These are phyloP conservation scores for Zenarchopterus dispar DNA, from an alignment of 2,797 vertebrate species.

Conservation along the genomic window DNA sequence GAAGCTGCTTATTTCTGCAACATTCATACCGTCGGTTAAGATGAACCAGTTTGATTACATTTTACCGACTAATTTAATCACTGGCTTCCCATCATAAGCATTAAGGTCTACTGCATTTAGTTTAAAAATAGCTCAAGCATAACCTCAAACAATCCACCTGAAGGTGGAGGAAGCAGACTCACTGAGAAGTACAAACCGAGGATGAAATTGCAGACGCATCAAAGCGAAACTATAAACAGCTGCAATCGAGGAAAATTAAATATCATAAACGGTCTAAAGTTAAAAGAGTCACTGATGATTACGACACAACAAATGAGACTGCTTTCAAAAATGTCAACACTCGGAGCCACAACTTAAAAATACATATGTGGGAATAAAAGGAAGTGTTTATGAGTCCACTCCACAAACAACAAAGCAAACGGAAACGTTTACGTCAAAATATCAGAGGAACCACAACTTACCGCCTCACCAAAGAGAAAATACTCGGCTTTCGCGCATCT, in stretches of 20 bases:
- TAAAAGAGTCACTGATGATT: background rate
- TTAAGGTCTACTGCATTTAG: background rate
- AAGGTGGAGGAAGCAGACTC: background rate
- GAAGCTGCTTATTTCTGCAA: constrained; percentile 8
- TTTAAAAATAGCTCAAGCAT: constrained; percentile 23
- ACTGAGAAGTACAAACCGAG: constrained; percentile 1
- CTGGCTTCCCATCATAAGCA: constrained; percentile 15
- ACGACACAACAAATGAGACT: constrained; percentile 4
- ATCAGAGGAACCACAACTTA: constrained; percentile 51
- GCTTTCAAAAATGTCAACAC: background rate
- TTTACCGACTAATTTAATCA: constrained; percentile 39
- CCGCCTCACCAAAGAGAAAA: constrained; percentile 43
- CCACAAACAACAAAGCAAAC: constrained; percentile 18
- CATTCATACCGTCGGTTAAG: constrained; percentile 16
- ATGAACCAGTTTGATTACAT: constrained; percentile 43
- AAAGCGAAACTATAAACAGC: constrained; percentile 9
- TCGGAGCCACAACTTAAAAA: background rate
- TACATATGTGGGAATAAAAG: background rate
- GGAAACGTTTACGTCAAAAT: constrained; percentile 22
- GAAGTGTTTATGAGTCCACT: background rate
- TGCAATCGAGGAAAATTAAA: background rate
- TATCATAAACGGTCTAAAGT: background rate
- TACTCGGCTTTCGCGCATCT: constrained; percentile 39
- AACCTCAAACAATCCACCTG: background rate
- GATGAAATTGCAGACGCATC: background rate